phyloP scores from a whole-genome alignment of 1,140 invertebrate genomes.

The Lerema accius region DNA sequence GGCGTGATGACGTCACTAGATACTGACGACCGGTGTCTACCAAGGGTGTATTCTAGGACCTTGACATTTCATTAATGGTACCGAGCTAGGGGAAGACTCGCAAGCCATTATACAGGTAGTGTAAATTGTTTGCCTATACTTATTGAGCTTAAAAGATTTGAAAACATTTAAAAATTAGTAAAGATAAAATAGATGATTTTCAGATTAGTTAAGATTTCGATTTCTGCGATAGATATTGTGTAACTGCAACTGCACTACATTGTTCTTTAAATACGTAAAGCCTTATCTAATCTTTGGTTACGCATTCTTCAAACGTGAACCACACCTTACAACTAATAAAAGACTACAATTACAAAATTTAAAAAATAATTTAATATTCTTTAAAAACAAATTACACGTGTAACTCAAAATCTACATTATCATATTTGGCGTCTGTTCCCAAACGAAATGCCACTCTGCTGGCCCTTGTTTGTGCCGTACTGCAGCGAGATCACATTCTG shows the following conservation, averaged over 20 bases:
- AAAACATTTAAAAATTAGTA: too few species aligned
- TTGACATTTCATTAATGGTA: constrained; percentile 33
- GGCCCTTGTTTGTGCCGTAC: constrained; percentile 97
- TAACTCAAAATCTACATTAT: constrained; percentile 56
- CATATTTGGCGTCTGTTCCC: constrained; percentile 97
- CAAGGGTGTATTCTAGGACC: constrained; percentile 30
- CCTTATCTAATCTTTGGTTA: constrained; percentile 48
- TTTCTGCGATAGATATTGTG: background rate
- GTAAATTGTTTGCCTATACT: too few species aligned
- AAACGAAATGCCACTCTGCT: constrained; percentile 96
- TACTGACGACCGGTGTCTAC: background rate
- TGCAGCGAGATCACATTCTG: constrained; percentile 96
- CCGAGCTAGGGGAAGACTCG: background rate
- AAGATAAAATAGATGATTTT: too few species aligned
- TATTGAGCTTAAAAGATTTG: too few species aligned
- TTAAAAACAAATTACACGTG: constrained; percentile 36
- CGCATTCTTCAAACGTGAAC: constrained; percentile 36
- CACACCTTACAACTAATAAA: constrained; percentile 46
- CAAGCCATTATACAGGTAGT: constrained; percentile 2
- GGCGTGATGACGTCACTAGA: constrained; percentile 23
- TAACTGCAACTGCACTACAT: constrained; percentile 26
- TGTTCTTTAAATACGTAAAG: constrained; percentile 25
- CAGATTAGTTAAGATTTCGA: too few species aligned
- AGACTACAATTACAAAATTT: constrained; percentile 50
- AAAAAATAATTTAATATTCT: constrained; percentile 61